A percentile compares a stretch with the other conserved stretches of the same genome.
Evolutionary conservation across 2,113 vertebrate species (phyloP).

Genomic region (Hylia prasina): DNA sequence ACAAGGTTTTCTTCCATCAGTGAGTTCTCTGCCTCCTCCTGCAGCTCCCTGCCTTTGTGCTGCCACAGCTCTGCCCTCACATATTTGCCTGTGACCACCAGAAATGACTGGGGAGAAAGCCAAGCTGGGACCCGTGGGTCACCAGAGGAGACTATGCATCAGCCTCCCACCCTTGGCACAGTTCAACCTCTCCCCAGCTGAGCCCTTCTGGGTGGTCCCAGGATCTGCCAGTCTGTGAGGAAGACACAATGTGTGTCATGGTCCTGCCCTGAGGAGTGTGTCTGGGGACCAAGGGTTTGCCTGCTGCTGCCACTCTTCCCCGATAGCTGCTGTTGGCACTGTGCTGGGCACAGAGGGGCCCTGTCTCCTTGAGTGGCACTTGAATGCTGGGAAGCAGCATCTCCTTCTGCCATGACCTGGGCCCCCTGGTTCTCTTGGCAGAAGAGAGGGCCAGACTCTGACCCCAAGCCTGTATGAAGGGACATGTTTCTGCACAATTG

Average conservation of each 20-base stretch:
- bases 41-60: neutral
- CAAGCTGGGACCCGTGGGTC: neutral
- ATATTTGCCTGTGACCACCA: neutral
- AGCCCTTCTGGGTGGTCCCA: constrained; percentile 9
- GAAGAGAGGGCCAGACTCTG: neutral
- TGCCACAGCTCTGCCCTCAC: neutral
- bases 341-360: neutral
- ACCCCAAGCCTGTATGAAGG: neutral
- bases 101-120: neutral
- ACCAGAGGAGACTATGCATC: neutral
- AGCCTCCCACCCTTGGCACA: neutral
- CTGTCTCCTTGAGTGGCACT: neutral
- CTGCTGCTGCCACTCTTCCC: neutral
- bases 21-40: neutral
- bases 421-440: neutral
- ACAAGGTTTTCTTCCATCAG: neutral
- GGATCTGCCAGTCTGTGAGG: neutral
- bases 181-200: neutral
- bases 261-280: neutral
- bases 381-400: constrained; percentile 12
- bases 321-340: neutral
- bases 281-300: neutral
- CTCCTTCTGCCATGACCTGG: neutral
- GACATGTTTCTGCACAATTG: neutral
- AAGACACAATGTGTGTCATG: neutral